These are phyloP conservation scores for Salminus brasiliensis DNA, from an alignment of 2,113 vertebrate genomes.

Conservation along the genomic window DNA sequence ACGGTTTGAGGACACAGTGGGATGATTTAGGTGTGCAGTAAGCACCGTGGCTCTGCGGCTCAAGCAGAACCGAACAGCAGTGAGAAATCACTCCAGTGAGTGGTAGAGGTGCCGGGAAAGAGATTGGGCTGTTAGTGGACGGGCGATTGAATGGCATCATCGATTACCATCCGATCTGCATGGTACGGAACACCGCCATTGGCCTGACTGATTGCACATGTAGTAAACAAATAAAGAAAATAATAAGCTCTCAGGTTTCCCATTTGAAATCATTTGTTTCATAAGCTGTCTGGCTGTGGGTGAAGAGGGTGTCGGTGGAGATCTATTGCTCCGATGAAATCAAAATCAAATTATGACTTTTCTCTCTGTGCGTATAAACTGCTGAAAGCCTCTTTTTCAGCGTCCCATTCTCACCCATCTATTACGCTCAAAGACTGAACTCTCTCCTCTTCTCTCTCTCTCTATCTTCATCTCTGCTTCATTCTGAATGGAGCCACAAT, in stretches of 20 bases:
- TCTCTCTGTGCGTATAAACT: background rate
- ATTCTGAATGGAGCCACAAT: background rate
- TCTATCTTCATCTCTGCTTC: background rate
- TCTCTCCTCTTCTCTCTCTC: background rate
- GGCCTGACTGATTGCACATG: background rate
- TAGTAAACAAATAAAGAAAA: constrained; percentile 30
- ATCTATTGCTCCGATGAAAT: constrained; percentile 21
- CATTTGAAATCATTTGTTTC: constrained; percentile 7
- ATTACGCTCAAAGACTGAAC: background rate
- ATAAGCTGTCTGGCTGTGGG: background rate
- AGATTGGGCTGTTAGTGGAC: background rate
- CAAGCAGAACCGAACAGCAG: background rate
- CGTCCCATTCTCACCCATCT: background rate
- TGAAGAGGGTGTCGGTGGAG: background rate
- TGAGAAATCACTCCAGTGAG: background rate
- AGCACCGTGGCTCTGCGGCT: background rate
- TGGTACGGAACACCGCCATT: background rate
- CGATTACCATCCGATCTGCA: constrained; percentile 12
- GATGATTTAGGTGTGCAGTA: too few relatives aligned
- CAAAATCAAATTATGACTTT: constrained; percentile 15
- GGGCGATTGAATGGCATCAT: background rate
- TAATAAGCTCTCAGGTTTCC: background rate
- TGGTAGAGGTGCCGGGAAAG: background rate
- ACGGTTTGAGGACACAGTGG: too few relatives aligned
- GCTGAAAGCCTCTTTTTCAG: background rate